phyloP scores from a whole-genome alignment of 1,140 invertebrate genomes.

The Bombus terrestris region DNA sequence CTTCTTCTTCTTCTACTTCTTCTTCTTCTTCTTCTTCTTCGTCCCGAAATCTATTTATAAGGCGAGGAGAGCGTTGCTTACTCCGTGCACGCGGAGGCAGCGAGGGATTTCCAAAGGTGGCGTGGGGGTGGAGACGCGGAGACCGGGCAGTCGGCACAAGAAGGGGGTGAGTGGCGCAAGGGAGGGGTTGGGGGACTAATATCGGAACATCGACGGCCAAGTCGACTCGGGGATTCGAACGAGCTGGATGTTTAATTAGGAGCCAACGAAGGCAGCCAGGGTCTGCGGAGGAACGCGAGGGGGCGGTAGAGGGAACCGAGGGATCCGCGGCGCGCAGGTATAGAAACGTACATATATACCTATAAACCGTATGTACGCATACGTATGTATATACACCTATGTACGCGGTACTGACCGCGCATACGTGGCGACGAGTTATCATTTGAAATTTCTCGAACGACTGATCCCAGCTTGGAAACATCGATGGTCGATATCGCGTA shows the following conservation, averaged over 20 bases:
- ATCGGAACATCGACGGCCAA: conserved; percentile 81
- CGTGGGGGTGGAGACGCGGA: conserved; percentile 16
- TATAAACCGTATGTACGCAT: not conserved
- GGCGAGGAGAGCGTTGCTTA: conserved; percentile 57
- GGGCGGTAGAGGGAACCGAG: conserved; percentile 35
- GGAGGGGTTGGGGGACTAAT: conserved; percentile 75
- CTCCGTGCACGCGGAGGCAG: conserved; percentile 51
- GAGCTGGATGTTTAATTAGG: conserved; percentile 83
- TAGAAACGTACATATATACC: conserved; percentile 47
- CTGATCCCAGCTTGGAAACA: not conserved
- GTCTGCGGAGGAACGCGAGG: conserved; percentile 34
- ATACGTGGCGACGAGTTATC: not conserved
- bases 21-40: conserved; percentile 45
- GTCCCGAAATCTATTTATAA: conserved; percentile 74
- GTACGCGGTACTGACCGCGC: not conserved
- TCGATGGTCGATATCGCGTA: not conserved
- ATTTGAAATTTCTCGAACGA: conserved; percentile 17
- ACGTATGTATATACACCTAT: not conserved
- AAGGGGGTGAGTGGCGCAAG: conserved; percentile 44
- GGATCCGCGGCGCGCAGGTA: conserved; percentile 66
- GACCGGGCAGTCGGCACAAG: conserved; percentile 35
- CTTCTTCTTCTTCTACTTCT: conserved; percentile 47
- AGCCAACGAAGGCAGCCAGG: conserved; percentile 73
- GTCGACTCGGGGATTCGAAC: conserved; percentile 77
- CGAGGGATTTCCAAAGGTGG: conserved; percentile 41